Evolutionary conservation across 2,113 vertebrate species (phyloP), one percentile per base, ranked within the genome.

Genomic region (Nasalis larvatus): DNA sequence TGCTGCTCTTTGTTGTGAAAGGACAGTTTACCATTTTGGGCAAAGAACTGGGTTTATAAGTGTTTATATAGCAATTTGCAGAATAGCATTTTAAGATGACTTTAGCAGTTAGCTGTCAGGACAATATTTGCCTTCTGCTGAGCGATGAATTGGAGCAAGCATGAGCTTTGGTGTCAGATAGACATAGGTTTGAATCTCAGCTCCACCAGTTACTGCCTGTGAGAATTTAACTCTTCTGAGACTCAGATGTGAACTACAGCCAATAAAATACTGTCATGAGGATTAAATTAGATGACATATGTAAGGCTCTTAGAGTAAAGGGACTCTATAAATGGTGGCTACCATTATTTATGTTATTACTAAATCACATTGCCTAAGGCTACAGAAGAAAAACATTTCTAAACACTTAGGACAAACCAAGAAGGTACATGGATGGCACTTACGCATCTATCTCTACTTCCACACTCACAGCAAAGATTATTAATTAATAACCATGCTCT

Each of bases 41-140:
- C 96, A 90, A 94, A 91, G 78, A 94, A 94, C 71, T 86, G 78
- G 84, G 85, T 94, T 97, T 96, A 73, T 97, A 97, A 88, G 84
- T 97, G 87, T 97, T 97, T 96, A 86, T 94, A 95, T 92, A 90
- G 85, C 94, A 96, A 98, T 97, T 97, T 97, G 27, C 77, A 97
- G 84, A 93, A 85, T 71, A 95, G 52, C 66, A 86, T 97, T 97
- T 96, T 95, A 91, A 97, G 80, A 95, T 92, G 86, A 96, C 52
- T 93, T 80, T 71, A 93, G 68, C 35, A 14, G 92, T 73, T 74
- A 91, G 84, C 76, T 96, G 91, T 94, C 91, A 95, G 91, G 58
- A 96, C 74, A 97, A 93, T 83, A 83, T 95, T 93, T 96, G 83
- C 40, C 49, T 95, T 84, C 86, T 27, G 20, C 30, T 88, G 69